These are phyloP conservation scores for Drosophila pectinifera DNA, from an alignment of 1,140 invertebrate genomes.

Conservation along the genomic window DNA sequence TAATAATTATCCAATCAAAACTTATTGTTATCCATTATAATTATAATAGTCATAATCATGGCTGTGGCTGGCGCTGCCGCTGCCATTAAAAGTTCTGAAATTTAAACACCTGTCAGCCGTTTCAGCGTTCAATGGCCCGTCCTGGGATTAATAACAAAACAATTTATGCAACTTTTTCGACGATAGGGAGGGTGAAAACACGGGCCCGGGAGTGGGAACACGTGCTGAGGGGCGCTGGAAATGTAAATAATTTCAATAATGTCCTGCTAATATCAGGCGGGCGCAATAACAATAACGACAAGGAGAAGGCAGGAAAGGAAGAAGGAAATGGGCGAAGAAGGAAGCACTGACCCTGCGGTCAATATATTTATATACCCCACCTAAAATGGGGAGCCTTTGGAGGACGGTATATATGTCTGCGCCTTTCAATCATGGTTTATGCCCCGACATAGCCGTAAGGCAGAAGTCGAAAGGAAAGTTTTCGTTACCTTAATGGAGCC, in stretches of 20 bases:
- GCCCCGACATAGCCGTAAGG: slow-evolving; percentile 30
- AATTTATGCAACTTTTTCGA: slow-evolving; percentile 54
- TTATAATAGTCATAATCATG: slow-evolving; percentile 61
- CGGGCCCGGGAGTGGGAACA: neutral
- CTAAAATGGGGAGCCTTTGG: neutral
- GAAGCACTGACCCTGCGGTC: slow-evolving; percentile 50
- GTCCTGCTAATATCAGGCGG: slow-evolving; percentile 65
- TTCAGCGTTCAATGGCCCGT: slow-evolving; percentile 27
- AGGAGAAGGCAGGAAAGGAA: neutral
- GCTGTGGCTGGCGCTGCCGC: slow-evolving; percentile 20
- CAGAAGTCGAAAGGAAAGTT: slow-evolving; percentile 52
- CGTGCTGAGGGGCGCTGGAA: slow-evolving; percentile 15
- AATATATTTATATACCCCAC: slow-evolving; percentile 50
- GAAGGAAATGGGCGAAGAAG: slow-evolving; percentile 12
- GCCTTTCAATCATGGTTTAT: slow-evolving; percentile 68
- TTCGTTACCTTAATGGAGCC: slow-evolving; percentile 59
- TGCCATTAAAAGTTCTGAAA: slow-evolving; percentile 59
- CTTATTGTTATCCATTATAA: slow-evolving; percentile 52
- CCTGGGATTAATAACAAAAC: slow-evolving; percentile 49
- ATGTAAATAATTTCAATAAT: slow-evolving; percentile 77
- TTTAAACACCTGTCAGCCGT: slow-evolving; percentile 63
- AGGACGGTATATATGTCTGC: slow-evolving; percentile 21
- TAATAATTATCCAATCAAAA: slow-evolving; percentile 51
- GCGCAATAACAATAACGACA: slow-evolving; percentile 51
- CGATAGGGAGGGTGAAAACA: neutral